phyloP scores from a whole-genome alignment of 2,113 vertebrate genomes.

The Brachyhypopomus gauderio region DNA sequence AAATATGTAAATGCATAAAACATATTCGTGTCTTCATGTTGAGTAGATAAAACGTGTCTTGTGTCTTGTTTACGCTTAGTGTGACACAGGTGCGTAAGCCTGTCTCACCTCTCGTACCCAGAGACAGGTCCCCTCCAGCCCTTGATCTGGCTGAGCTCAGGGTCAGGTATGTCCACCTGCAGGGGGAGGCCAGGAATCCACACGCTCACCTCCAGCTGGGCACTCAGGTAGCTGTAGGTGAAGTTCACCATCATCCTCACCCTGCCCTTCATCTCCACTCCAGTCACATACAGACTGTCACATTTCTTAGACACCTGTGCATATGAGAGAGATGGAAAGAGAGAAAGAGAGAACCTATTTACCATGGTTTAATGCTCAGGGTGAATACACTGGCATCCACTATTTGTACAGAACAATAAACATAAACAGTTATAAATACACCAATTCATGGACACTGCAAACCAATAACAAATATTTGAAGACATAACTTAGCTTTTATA shows the following conservation, averaged over 20 bases:
- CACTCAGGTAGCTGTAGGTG: slow-evolving; percentile 87
- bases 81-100: not conserved
- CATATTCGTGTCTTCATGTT: not conserved
- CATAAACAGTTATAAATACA: too few relatives aligned
- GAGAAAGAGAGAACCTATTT: too few relatives aligned
- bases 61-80: not conserved
- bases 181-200: slow-evolving; percentile 93
- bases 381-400: too few relatives aligned
- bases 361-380: too few relatives aligned
- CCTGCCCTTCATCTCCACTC: slow-evolving; percentile 89
- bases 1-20: not conserved
- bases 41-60: not conserved
- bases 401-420: too few relatives aligned
- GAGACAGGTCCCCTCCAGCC: slow-evolving; percentile 88
- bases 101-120: slow-evolving; percentile 69
- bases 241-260: slow-evolving; percentile 84
- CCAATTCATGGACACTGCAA: too few relatives aligned
- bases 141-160: slow-evolving; percentile 94
- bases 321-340: not conserved
- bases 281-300: slow-evolving; percentile 91
- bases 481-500: not conserved
- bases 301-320: slow-evolving; percentile 89
- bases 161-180: slow-evolving; percentile 88
- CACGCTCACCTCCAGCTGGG: slow-evolving; percentile 85
- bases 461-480: too few relatives aligned